Evolutionary conservation across 2,888 invertebrate species (phyloP), one percentile per base, ranked within the genome.

Genomic region (Danaus chrysippus): DNA sequence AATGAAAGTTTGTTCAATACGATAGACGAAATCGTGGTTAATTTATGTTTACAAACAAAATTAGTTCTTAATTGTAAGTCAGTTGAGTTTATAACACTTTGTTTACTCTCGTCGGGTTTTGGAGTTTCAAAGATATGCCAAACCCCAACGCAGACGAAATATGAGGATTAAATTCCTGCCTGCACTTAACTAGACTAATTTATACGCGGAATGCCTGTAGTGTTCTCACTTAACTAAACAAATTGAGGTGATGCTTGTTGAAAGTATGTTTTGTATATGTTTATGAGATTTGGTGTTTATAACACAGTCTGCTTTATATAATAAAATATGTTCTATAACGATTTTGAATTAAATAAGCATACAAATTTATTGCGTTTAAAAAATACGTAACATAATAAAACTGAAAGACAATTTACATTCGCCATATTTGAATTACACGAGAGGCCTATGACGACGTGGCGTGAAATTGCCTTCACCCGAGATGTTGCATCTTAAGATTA

Each of bases 141-240:
- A 87, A 84, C 82, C 79, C 76, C 77, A 73, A 77, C 74, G 83
- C 85, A 88, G 87, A 85, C 87, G 89, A 90, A 90, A 90, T 90
- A 91, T 90, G 88, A 86, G 89, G 87, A 90, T 90, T 89, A 89
- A 89, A 91, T 88, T 91, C 88, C 86, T 84, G 87, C 83, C 83
- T 87, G 87, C 87, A 87, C 85, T 90, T 89, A 90, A 90, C 87
- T 83, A 88, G 88, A 83, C 87, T 87, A 90, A 90, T 90, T 89
- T 90, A 88, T 87, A 85, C 84, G 76, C 68, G 77, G 81, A 79
- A 77, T 80, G 82, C 82, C 70, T 79, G 81, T 77, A 80, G 75
- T 73, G 74, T 78, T 74, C 78, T 79, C 76, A 79, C 77, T 78
- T 81, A 86, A 87, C 86, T 84, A 83, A 87, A 84, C 87, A 87